Conservation (phyloP, 1,140 invertebrate genomes). For the Formica exsecta region DNA sequence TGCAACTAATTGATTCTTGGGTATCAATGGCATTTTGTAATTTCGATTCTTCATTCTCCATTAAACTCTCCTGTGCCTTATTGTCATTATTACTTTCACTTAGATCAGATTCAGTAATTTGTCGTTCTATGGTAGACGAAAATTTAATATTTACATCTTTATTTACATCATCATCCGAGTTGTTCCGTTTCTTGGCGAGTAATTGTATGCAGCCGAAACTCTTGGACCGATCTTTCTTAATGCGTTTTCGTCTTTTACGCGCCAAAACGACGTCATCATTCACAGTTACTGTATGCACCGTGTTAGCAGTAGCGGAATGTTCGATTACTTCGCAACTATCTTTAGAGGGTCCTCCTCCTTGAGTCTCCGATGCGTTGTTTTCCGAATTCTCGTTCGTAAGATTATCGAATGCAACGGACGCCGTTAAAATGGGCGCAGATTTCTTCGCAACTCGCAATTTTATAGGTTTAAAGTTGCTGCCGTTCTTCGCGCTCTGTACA, state of each 20-base stretch:
- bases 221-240: conserved; percentile 19
- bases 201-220: not conserved
- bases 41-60: not conserved
- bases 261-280: not conserved
- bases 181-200: not conserved
- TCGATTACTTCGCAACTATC: not conserved
- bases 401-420: conserved; percentile 67
- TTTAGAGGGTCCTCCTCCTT: not conserved
- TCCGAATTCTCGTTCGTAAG: conserved; percentile 50
- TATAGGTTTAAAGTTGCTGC: conserved; percentile 76
- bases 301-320: not conserved
- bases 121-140: not conserved
- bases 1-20: not conserved
- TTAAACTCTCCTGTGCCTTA: not conserved
- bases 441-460: conserved; percentile 74
- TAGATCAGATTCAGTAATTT: not conserved
- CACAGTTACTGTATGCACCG: not conserved
- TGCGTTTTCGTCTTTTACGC: conserved; percentile 52
- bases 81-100: conserved; percentile 7
- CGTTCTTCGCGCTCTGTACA: not conserved
- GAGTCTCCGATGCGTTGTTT: conserved; percentile 1
- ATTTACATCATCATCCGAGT: conserved; percentile 16
- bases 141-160: not conserved
- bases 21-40: not conserved
- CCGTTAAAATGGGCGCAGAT: conserved; percentile 48